Percentiles rank a stretch among this genome's conserved stretches.
phyloP scores from a whole-genome alignment of 2,888 invertebrate species.

The Eurytoma adleriae region DNA sequence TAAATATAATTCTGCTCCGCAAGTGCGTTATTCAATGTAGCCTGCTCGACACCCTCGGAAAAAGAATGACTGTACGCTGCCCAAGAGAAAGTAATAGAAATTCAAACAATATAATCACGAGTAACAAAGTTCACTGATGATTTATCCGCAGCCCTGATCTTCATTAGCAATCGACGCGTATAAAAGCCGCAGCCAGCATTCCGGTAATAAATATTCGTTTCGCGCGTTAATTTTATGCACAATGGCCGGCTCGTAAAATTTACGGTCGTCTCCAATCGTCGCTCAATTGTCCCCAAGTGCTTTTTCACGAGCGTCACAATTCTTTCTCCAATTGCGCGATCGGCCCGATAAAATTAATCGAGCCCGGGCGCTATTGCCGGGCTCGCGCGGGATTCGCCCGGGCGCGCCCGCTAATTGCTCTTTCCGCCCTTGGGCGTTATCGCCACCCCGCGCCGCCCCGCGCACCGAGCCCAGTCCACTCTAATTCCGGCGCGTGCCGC shows the following conservation, averaged over 20 bases:
- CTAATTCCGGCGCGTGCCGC: conserved; percentile 32
- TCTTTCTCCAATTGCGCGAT: neutral
- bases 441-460: neutral
- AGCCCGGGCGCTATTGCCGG: neutral
- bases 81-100: too few relatives aligned
- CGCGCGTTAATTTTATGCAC: conserved; percentile 18
- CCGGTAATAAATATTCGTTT: neutral
- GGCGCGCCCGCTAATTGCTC: neutral
- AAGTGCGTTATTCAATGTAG: too few relatives aligned
- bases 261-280: neutral
- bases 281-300: conserved; percentile 5
- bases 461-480: neutral
- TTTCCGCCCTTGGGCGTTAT: neutral
- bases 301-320: neutral
- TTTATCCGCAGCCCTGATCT: neutral
- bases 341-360: conserved; percentile 35
- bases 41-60: too few relatives aligned
- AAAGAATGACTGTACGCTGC: too few relatives aligned
- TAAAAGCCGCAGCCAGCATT: neutral
- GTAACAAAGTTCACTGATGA: neutral
- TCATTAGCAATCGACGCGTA: neutral
- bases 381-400: neutral
- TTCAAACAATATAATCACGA: too few relatives aligned
- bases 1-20: too few relatives aligned
- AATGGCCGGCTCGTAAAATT: neutral